Conservation (phyloP, 2,888 invertebrate species). For the Apomyelois bistriatella region DNA sequence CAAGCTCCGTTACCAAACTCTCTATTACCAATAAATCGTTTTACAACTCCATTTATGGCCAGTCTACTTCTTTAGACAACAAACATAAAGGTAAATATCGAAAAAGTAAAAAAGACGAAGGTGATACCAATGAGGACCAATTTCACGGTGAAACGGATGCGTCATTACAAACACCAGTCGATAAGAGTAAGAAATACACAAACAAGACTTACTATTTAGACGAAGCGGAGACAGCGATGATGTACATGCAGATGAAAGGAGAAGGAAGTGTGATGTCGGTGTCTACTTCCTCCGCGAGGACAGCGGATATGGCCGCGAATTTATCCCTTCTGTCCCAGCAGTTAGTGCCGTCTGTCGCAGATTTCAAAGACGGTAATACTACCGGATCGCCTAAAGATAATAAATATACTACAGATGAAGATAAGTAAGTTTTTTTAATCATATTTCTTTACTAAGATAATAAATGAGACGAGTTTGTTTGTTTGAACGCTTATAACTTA, state of each 20-base stretch:
- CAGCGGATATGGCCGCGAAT: slow-evolving; percentile 40
- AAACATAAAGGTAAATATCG: slow-evolving; percentile 29
- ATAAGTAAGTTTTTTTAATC: background rate
- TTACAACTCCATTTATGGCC: slow-evolving; percentile 69
- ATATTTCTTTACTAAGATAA: too few species aligned
- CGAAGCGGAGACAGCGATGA: slow-evolving; percentile 56
- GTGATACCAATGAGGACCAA: slow-evolving; percentile 28
- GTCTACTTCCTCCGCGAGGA: slow-evolving; percentile 42
- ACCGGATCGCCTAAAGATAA: background rate
- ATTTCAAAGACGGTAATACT: slow-evolving; percentile 22
- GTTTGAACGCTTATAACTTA: too few species aligned
- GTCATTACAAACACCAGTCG: slow-evolving; percentile 25
- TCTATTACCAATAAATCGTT: slow-evolving; percentile 71
- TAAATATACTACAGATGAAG: background rate
- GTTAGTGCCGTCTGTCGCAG: slow-evolving; percentile 28
- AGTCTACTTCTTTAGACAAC: slow-evolving; percentile 30
- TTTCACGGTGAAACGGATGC: slow-evolving; percentile 28
- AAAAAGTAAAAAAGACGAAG: slow-evolving; percentile 29
- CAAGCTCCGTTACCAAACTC: slow-evolving; percentile 65
- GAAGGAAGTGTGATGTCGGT: slow-evolving; percentile 34
- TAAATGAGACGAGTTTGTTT: too few species aligned
- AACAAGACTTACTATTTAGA: slow-evolving; percentile 57
- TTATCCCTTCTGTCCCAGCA: slow-evolving; percentile 35
- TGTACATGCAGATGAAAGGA: slow-evolving; percentile 42
- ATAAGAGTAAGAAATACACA: slow-evolving; percentile 41